Evolutionary conservation across 2,888 invertebrate genomes (phyloP).

Genomic region (Drosophila seclusa): DNA sequence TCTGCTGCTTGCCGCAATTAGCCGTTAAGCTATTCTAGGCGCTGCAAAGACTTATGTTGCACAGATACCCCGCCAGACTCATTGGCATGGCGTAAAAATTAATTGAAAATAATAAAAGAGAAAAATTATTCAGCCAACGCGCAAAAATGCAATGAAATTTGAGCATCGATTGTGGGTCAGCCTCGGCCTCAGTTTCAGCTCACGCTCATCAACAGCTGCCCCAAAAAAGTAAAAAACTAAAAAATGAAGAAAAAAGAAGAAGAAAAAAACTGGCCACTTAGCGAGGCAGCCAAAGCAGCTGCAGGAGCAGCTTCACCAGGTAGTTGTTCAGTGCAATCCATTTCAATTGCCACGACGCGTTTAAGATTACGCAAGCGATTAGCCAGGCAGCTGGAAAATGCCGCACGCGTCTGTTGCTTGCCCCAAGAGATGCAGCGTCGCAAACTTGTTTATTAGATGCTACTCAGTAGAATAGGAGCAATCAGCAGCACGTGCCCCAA

Average conservation of each 20-base stretch:
- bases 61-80: slow-evolving; percentile 55
- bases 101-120: slow-evolving; percentile 61
- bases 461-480: slow-evolving; percentile 31
- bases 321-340: slow-evolving; percentile 66
- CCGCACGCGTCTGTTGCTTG: slow-evolving; percentile 55
- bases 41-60: slow-evolving; percentile 28
- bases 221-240: background rate
- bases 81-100: slow-evolving; percentile 71
- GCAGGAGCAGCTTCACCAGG: slow-evolving; percentile 54
- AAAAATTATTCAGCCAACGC: slow-evolving; percentile 42
- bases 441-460: slow-evolving; percentile 75
- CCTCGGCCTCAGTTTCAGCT: slow-evolving; percentile 1
- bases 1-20: slow-evolving; percentile 74
- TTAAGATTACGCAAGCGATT: slow-evolving; percentile 80
- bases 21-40: slow-evolving; percentile 71
- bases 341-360: slow-evolving; percentile 78
- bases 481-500: slow-evolving; percentile 63
- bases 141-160: slow-evolving; percentile 73
- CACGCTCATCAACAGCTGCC: slow-evolving; percentile 55
- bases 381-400: slow-evolving; percentile 81
- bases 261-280: slow-evolving; percentile 38
- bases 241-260: background rate
- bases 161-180: slow-evolving; percentile 79
- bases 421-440: slow-evolving; percentile 9
- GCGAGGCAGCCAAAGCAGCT: slow-evolving; percentile 33